Evolutionary conservation across 2,888 invertebrate genomes (phyloP).

Genomic region (Lasioglossum villosulum): DNA sequence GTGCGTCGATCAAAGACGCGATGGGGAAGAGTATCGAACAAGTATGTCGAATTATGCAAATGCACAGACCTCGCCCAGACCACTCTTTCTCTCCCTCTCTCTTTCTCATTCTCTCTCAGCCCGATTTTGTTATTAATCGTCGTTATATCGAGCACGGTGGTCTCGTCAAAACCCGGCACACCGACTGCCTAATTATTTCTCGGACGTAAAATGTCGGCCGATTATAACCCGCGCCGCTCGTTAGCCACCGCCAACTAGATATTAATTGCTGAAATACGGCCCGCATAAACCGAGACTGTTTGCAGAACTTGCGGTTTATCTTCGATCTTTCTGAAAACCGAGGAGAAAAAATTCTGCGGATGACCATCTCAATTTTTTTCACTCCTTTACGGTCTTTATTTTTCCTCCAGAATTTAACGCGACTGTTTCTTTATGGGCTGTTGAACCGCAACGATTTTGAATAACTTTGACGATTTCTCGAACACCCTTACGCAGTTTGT

Average conservation of each 20-base stretch:
- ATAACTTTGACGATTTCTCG: too few species aligned
- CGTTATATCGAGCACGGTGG: conserved; percentile 67
- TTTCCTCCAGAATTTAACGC: not conserved
- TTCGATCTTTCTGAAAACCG: not conserved
- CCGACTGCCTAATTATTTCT: conserved; percentile 46
- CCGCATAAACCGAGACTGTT: not conserved
- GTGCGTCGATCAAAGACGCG: conserved; percentile 3
- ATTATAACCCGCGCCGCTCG: conserved; percentile 13
- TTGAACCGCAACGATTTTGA: not conserved
- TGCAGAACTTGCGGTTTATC: not conserved
- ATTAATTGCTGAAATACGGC: conserved; percentile 3
- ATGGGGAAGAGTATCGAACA: not conserved
- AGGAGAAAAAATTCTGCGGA: not conserved
- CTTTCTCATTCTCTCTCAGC: conserved; percentile 1
- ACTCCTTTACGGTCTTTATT: not conserved
- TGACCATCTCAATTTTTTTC: not conserved
- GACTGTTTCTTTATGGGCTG: not conserved
- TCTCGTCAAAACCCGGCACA: conserved; percentile 39
- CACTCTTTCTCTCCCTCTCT: not conserved
- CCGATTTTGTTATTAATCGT: conserved; percentile 60
- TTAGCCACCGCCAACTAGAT: conserved; percentile 13
- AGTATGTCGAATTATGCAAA: conserved; percentile 64
- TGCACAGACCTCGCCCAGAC: conserved; percentile 28
- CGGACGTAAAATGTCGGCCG: conserved; percentile 27
- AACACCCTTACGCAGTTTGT: not conserved